phyloP scores from a whole-genome alignment of 2,888 invertebrate species.

The Drosophila affinis region DNA sequence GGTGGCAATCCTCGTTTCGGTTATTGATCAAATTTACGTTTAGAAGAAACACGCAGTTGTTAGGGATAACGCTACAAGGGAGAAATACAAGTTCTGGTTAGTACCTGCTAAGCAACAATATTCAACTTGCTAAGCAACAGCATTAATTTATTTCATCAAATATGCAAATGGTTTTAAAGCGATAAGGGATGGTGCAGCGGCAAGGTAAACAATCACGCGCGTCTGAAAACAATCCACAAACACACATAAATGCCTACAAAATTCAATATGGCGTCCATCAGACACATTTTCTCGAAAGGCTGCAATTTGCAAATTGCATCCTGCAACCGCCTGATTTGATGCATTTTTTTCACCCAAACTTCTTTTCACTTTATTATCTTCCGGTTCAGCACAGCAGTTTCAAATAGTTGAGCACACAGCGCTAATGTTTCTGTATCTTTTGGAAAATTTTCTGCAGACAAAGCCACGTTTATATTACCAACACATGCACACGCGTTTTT shows the following conservation, averaged over 20 bases:
- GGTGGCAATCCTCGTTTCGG: constrained; percentile 32
- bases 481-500: constrained; percentile 35
- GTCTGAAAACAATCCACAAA: constrained; percentile 25
- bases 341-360: neutral
- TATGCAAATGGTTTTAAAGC: neutral
- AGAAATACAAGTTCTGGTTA: constrained; percentile 5
- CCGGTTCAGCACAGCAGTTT: neutral
- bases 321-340: neutral
- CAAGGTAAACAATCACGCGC: constrained; percentile 40
- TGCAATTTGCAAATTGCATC: neutral
- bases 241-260: constrained; percentile 39
- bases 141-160: constrained; percentile 10
- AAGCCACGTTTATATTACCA: constrained; percentile 66
- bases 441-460: neutral
- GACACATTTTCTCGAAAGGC: constrained; percentile 52
- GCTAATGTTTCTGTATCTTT: constrained; percentile 11
- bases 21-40: constrained; percentile 38
- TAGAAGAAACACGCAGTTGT: constrained; percentile 55
- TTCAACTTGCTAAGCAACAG: neutral
- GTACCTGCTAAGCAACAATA: constrained; percentile 20
- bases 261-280: constrained; percentile 68
- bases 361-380: neutral
- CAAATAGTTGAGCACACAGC: neutral
- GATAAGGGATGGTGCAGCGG: neutral
- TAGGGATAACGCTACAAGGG: constrained; percentile 49